Base-by-base conservation (phyloP, 2,113 vertebrate species). In the Ornithorhynchus anatinus region DNA sequence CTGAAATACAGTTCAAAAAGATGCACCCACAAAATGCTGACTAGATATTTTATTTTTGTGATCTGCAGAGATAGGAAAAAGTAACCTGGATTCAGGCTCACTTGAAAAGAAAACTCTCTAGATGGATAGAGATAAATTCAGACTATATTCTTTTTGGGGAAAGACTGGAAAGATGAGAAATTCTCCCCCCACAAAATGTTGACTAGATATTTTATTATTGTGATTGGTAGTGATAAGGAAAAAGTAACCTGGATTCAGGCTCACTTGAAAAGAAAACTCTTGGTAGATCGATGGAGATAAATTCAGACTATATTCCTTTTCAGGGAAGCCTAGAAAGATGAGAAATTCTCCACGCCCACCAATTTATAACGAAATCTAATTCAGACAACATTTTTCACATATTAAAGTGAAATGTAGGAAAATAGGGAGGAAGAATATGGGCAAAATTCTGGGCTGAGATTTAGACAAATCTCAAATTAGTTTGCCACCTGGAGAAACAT, bases 171-270 rank as follows among this genome's bases (percentile, higher is more conserved):
- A 2, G 29, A 17, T 36, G 31, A 54, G 42, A 69, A 64, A 37
- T n/a, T 38, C 13, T 59, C 70, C 45, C 32, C 56, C 45, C 3
- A 10, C 33, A 38, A n/a, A n/a, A n/a, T n/a, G n/a, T n/a, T n/a
- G n/a, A n/a, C n/a, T n/a, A n/a, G n/a, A n/a, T n/a, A n/a, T n/a
- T n/a, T n/a, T n/a, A n/a, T n/a, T 50, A 50, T 27, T 5, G 31
- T 17, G 31, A 50, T 29, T 40, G 8, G 22, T 10, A 59, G 11
- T 29, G 10, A 64, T 25, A 19, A 3, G 22, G 11, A 69, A n/a
- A n/a, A 73, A 48, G 35, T 32, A 66, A 53, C 52, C 39, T 69
- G 36, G 59, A 62, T 63, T 74, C 43, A 68, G n/a, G 65, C 77
- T 19, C 59, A 61, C 27, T 57, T 39, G 31, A 76, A 57, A 50